Conservation (phyloP, 2,113 vertebrate genomes). For the Emydura subglobosa region DNA sequence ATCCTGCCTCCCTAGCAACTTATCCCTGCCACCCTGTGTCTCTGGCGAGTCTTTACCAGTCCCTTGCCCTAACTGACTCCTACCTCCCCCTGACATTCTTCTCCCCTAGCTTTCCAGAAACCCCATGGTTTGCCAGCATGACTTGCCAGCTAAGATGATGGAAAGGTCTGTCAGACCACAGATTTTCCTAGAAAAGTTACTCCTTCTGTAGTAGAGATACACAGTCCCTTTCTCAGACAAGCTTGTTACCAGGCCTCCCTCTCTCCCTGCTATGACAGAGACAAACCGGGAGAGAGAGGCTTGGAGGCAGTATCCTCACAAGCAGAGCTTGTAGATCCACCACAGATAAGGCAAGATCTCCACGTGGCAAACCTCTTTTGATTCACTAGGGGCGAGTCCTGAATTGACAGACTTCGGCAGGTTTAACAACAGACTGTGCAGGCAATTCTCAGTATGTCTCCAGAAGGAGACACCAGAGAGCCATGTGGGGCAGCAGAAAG, state of each 20-base stretch:
- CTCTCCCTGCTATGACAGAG: not conserved
- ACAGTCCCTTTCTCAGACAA: not conserved
- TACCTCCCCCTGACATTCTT: no score
- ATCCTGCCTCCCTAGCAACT: not conserved
- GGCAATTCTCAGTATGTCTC: not conserved
- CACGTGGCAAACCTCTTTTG: not conserved
- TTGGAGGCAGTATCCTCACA: not conserved
- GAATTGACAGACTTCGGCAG: not conserved
- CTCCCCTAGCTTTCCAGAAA: not conserved
- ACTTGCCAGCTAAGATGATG: not conserved
- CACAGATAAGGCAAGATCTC: not conserved
- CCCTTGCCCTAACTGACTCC: no score
- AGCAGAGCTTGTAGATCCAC: not conserved
- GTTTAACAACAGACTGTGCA: not conserved
- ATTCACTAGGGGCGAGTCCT: not conserved
- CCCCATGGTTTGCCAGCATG: not conserved
- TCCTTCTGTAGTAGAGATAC: not conserved
- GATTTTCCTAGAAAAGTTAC: not conserved
- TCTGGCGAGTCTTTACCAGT: no score
- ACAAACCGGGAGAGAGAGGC: not conserved
- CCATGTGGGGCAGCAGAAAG: not conserved
- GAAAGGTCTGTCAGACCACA: not conserved
- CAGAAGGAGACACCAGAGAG: not conserved
- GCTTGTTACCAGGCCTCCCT: not conserved
- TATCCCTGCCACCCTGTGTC: not conserved